Evolutionary conservation across 1,140 invertebrate species (phyloP).

Genomic region (Drosophila albomicans): DNA sequence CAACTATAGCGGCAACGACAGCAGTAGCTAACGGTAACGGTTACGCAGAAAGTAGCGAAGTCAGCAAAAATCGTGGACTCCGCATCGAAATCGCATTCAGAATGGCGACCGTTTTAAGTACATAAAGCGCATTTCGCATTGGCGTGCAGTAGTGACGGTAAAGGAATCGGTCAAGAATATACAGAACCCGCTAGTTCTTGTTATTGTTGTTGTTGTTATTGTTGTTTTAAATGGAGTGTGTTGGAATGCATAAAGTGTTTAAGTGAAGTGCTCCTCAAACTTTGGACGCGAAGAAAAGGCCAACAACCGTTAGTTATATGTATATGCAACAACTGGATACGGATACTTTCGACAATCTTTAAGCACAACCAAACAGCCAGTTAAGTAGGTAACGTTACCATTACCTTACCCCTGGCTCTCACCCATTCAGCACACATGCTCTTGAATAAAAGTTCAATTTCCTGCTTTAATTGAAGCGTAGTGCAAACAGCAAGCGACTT

Average conservation of each 20-base stretch:
- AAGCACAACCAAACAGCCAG: constrained; percentile 48
- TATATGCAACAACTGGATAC: constrained; percentile 80
- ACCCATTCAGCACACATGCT: constrained; percentile 8
- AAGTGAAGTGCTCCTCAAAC: constrained; percentile 71
- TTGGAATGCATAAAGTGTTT: constrained; percentile 36
- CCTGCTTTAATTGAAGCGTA: constrained; percentile 81
- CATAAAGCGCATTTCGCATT: constrained; percentile 26
- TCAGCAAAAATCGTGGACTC: constrained; percentile 6
- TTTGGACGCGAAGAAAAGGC: constrained; percentile 34
- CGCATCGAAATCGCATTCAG: constrained; percentile 16
- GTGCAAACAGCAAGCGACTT: constrained; percentile 60
- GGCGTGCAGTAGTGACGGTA: constrained; percentile 29
- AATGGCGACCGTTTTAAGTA: constrained; percentile 32
- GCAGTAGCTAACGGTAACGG: background rate
- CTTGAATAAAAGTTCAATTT: constrained; percentile 79
- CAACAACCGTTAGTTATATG: constrained; percentile 37
- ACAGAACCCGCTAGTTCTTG: background rate
- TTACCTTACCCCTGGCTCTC: constrained; percentile 18
- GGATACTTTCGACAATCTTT: constrained; percentile 56
- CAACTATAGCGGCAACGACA: constrained; percentile 10
- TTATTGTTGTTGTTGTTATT: constrained; percentile 19
- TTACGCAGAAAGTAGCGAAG: background rate
- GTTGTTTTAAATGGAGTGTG: constrained; percentile 20
- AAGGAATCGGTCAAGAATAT: constrained; percentile 25
- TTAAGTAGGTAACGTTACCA: constrained; percentile 63